Evolutionary conservation across 2,888 invertebrate species (phyloP), one percentile per base, ranked within the genome.

Genomic region (Hetaerina titia): DNA sequence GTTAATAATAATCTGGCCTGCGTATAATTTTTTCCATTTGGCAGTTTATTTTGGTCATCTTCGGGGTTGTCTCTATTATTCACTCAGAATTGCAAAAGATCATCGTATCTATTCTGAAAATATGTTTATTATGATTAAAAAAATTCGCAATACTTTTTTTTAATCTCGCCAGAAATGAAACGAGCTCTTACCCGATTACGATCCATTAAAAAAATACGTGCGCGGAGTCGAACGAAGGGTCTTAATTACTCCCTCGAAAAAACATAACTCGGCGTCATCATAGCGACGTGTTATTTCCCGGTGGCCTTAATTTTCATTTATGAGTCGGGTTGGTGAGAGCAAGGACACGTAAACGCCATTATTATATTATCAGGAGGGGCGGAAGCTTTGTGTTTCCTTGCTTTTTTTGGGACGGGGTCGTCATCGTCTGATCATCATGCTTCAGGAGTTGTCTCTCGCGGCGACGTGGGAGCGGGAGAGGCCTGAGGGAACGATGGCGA

Each of bases 271-370:
- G 81, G 8, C 9, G 74, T 74, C 31, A 25, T 81, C 81, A 81
- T 81, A 31, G 31, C 31, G 15, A 81, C 81, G 25, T 2, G 81
- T 9, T 81, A 31, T 81, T 31, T 81, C 8, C 31, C 25, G 15
- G 81, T 11, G n/a, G 81, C 31, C 81, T 81, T 81, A 81, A 81
- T 81, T 81, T 81, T 81, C 81, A 81, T 81, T 81, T 81, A 81
- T 81, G 81, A 15, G 31, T 31, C 81, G 11, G 31, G 81, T 81
- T 31, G 81, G 81, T 4, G 25, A 31, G 31, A 81, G 25, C 81
- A 31, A 31, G 81, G 81, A 81, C 81, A 81, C 31, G 81, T 81
- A 81, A 81, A 81, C 81, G 81, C 81, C 81, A 81, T 81, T 81
- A 81, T 81, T 81, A 31, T 81, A 81, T 81, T 81, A 31, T 81